Conservation (phyloP, 2,113 vertebrate species). For the Chaetura pelagica region DNA sequence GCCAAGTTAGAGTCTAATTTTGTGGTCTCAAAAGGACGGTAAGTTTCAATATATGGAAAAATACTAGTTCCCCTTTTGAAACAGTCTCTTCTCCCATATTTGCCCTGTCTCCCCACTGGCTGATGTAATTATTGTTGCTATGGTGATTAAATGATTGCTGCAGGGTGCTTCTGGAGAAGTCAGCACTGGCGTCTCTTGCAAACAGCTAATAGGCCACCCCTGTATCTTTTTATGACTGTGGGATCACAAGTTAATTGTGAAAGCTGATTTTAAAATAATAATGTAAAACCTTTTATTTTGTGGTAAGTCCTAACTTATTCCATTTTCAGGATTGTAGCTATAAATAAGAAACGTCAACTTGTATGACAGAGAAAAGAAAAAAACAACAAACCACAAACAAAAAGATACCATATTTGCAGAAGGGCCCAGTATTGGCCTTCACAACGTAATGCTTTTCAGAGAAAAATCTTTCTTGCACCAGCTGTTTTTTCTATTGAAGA, state of each 20-base stretch:
- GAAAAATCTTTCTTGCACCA: not conserved
- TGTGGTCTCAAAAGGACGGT: slow-evolving; percentile 47
- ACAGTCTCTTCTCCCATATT: slow-evolving; percentile 5
- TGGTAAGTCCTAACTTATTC: not conserved
- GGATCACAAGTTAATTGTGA: slow-evolving; percentile 28
- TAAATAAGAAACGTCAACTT: not conserved
- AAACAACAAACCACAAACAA: not conserved
- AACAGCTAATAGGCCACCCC: slow-evolving; percentile 35
- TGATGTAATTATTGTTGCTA: slow-evolving; percentile 80
- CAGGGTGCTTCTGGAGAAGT: slow-evolving; percentile 65
- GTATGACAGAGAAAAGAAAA: not conserved
- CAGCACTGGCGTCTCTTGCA: slow-evolving; percentile 70
- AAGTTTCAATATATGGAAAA: slow-evolving; percentile 54
- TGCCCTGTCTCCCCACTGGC: not conserved
- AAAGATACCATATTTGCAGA: not conserved
- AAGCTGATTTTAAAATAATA: slow-evolving; percentile 27
- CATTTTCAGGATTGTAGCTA: not conserved
- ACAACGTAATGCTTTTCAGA: not conserved
- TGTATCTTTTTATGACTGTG: not conserved
- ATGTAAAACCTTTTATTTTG: not conserved
- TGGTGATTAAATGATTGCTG: slow-evolving; percentile 78
- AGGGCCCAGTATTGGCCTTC: not conserved
- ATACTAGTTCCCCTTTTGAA: slow-evolving; percentile 57
- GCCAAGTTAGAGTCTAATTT: slow-evolving; percentile 8
- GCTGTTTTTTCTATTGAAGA: not conserved